Percentiles rank a stretch among this genome's conserved stretches.
Evolutionary conservation across 2,797 vertebrate species (phyloP).

Genomic region (Anguilla anguilla): DNA sequence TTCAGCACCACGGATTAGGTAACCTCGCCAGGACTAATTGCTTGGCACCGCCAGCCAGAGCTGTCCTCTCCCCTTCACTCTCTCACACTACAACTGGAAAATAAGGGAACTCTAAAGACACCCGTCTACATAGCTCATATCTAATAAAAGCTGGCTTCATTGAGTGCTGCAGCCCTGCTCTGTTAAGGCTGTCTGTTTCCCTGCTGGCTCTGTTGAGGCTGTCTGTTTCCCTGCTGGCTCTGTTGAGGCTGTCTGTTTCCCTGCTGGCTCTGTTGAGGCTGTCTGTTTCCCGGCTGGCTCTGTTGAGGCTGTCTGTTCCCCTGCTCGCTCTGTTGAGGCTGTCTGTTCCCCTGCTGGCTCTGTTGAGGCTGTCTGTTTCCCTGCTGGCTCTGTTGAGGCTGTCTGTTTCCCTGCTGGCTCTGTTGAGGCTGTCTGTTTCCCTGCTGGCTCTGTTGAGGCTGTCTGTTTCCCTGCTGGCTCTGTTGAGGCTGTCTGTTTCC

Average conservation of each 20-base stretch:
- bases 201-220: neutral
- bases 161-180: neutral
- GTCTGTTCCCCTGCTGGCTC: neutral
- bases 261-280: too few species aligned
- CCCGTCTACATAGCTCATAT: neutral
- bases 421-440: neutral
- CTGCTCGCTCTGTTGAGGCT: neutral
- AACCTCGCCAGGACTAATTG: neutral
- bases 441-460: neutral
- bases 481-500: neutral
- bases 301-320: neutral
- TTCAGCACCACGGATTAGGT: neutral
- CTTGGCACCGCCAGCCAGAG: neutral
- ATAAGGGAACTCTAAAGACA: neutral
- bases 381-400: neutral
- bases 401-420: neutral
- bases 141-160: neutral
- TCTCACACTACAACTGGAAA: neutral
- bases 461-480: neutral
- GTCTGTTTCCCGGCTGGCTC: too few species aligned
- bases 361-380: neutral
- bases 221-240: too few species aligned
- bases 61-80: neutral
- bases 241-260: too few species aligned
- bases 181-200: neutral